phyloP scores from a whole-genome alignment of 2,113 vertebrate species.

The Aphelocoma coerulescens region DNA sequence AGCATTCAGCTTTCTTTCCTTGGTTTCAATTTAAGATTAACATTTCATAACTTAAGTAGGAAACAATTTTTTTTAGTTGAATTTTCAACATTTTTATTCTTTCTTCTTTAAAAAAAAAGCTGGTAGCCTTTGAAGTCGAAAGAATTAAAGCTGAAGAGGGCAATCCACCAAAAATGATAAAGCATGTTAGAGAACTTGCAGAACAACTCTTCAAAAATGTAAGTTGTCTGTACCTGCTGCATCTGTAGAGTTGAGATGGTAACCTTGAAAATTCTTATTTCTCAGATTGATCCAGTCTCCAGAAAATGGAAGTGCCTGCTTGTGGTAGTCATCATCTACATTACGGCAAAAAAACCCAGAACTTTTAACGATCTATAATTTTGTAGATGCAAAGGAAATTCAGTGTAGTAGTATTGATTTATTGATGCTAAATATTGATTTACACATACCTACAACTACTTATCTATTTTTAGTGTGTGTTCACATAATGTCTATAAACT shows the following conservation, averaged over 20 bases:
- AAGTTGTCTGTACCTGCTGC: constrained; percentile 58
- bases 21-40: neutral
- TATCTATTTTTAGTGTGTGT: neutral
- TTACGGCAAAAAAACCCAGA: neutral
- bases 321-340: neutral
- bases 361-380: neutral
- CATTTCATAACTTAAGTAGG: neutral
- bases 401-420: neutral
- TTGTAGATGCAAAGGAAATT: neutral
- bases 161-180: constrained; percentile 83
- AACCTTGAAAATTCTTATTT: neutral
- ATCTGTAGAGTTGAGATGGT: neutral
- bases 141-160: constrained; percentile 89
- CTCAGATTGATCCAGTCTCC: neutral
- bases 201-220: constrained; percentile 96
- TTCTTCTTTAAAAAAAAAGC: constrained; percentile 66
- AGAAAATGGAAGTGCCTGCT: neutral
- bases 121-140: constrained; percentile 93
- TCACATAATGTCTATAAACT: neutral
- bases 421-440: neutral
- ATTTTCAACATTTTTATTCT: neutral
- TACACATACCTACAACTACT: neutral
- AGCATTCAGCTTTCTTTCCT: neutral
- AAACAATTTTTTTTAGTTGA: neutral
- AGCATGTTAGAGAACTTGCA: constrained; percentile 89